Conservation (phyloP, 1,140 invertebrate species). For the Drosophila suzukii region DNA sequence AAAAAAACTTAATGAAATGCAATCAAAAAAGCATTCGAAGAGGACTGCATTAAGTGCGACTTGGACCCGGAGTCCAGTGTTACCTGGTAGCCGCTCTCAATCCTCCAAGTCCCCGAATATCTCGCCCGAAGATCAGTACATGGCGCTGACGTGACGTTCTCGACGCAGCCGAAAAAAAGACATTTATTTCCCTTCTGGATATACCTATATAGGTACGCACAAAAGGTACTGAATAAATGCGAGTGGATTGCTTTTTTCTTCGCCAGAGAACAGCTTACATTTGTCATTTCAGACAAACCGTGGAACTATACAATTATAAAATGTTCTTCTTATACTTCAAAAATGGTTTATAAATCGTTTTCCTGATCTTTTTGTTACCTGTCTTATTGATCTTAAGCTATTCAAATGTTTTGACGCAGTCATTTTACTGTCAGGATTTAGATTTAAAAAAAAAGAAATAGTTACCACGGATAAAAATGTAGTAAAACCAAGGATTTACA, state of each 20-base stretch:
- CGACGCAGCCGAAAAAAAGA: conserved; percentile 27
- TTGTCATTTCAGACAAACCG: conserved; percentile 65
- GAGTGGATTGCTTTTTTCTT: conserved; percentile 57
- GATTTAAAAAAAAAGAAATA: no score
- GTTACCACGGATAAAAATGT: no score
- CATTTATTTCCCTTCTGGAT: conserved; percentile 65
- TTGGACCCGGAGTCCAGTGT: conserved; percentile 31
- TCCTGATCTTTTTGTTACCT: no score
- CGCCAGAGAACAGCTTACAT: conserved; percentile 63
- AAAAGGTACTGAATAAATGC: conserved; percentile 69
- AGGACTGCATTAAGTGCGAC: conserved; percentile 68
- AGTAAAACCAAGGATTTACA: no score
- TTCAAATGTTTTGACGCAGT: no score
- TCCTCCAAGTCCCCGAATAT: conserved; percentile 51
- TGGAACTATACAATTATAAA: conserved; percentile 19
- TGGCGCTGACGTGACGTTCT: conserved; percentile 65
- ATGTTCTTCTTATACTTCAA: no score
- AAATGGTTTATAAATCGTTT: no score
- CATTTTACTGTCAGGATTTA: not conserved
- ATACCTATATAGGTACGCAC: conserved; percentile 48
- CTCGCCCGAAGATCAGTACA: conserved; percentile 65
- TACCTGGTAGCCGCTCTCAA: conserved; percentile 37
- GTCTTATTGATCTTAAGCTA: no score
- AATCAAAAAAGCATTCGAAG: conserved; percentile 76
- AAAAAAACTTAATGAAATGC: conserved; percentile 71